phyloP scores from a whole-genome alignment of 2,888 invertebrate genomes.

The Rotaria sp. region DNA sequence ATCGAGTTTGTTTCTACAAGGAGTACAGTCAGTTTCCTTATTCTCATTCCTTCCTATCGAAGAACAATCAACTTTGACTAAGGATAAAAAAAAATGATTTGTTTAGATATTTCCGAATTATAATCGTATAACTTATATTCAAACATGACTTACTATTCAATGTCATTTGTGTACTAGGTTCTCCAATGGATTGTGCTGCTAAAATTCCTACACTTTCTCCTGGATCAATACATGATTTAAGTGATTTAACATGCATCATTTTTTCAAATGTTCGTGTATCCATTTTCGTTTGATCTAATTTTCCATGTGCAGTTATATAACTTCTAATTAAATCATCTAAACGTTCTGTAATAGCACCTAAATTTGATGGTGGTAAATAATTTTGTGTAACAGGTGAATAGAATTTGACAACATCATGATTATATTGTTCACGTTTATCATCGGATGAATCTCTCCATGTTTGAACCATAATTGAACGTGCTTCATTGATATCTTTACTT shows the following conservation, averaged over 20 bases:
- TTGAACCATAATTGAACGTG: slow-evolving; percentile 62
- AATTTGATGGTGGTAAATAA: slow-evolving; percentile 33
- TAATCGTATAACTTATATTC: too few relatives aligned
- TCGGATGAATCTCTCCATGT: slow-evolving; percentile 65
- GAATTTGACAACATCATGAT: slow-evolving; percentile 34
- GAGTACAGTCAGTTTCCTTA: too few relatives aligned
- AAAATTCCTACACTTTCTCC: slow-evolving; percentile 92
- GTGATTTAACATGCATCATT: slow-evolving; percentile 69
- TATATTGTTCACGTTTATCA: slow-evolving; percentile 60
- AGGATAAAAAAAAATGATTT: too few relatives aligned
- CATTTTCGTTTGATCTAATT: slow-evolving; percentile 1
- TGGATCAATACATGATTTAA: slow-evolving; percentile 71
- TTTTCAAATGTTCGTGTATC: slow-evolving; percentile 59
- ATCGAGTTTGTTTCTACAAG: too few relatives aligned
- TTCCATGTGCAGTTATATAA: slow-evolving; percentile 44
- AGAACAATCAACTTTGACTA: too few relatives aligned
- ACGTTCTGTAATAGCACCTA: slow-evolving; percentile 74
- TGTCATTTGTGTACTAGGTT: slow-evolving; percentile 99
- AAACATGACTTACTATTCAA: slow-evolving; percentile 69
- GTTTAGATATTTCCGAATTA: too few relatives aligned
- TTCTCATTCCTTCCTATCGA: too few relatives aligned
- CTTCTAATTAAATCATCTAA: slow-evolving; percentile 62
- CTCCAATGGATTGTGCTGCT: slow-evolving; percentile 95
- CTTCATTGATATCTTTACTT: slow-evolving; percentile 48
- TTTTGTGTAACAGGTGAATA: slow-evolving; percentile 32